Evolutionary conservation across 2,888 invertebrate genomes (phyloP), one percentile per base, ranked within the genome.

Genomic region (Parnassius apollo): DNA sequence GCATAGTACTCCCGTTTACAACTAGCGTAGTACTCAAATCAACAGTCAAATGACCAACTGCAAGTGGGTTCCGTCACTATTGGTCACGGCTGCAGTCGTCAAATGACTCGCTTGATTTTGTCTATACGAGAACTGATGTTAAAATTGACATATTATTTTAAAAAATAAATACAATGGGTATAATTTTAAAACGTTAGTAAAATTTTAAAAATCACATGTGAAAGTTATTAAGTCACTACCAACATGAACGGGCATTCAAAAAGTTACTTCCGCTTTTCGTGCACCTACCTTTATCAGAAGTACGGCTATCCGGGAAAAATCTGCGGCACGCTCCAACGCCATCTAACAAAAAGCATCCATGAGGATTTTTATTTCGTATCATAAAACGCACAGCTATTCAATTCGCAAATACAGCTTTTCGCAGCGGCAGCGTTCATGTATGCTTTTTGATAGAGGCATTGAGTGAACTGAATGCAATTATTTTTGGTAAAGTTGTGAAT

Each of bases 281-380:
- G 49, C 49, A 58, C 62, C 62, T 55, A 63, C 58, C 62, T 63
- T 59, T 10, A 57, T 59, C 8, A 42, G 25, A 55, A 3, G 50
- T 45, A 46, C 12, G 55, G 55, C 55, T 59, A 59, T 63, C 55
- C 45, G 42, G 55, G 55, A 35, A 59, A 35, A 59, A 25, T 13
- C 49, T 13, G 45, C 54, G 44, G 44, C 50, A 44, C 42, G 71
- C 71, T 65, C 73, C 73, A 67, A 68, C 81, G 74, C 76, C 82
- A 86, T 84, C 86, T 85, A 87, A 76, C 86, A 86, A 84, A 82
- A 85, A 82, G 84, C 85, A 83, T 83, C 83, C 83, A 80, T 73
- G 76, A 77, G 72, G 9, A 78, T 79, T 72, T 76, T 75, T 69
- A 77, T 75, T 76, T 75, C 57, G 75, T 71, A 75, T 69, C 67